Percentiles rank a stretch among this genome's conserved stretches.
Evolutionary conservation across 2,113 vertebrate genomes (phyloP).

Genomic region (Gavialis gangeticus): DNA sequence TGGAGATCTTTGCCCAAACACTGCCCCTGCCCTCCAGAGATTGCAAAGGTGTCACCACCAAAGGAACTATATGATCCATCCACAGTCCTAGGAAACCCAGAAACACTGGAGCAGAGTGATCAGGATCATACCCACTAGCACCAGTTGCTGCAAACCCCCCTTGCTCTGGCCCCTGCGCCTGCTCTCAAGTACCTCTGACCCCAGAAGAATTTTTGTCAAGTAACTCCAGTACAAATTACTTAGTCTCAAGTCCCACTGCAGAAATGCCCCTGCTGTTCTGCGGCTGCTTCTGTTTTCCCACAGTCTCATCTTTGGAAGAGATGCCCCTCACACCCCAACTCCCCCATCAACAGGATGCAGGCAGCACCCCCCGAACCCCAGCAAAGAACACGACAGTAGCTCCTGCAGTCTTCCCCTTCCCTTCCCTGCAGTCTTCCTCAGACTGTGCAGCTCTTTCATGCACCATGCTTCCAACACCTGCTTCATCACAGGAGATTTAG

Average conservation of each 20-base stretch:
- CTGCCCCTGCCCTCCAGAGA: not conserved
- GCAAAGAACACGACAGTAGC: not conserved
- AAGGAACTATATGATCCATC: not conserved
- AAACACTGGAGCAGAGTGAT: not conserved
- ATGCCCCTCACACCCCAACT: not conserved
- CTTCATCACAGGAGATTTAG: not conserved
- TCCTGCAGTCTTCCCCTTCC: not conserved
- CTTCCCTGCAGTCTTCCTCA: not conserved
- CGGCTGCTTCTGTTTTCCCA: not conserved
- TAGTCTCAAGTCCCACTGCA: not conserved
- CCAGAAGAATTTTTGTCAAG: not conserved
- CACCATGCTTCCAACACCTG: not conserved
- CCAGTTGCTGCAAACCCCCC: not conserved
- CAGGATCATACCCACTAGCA: not conserved
- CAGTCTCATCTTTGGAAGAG: accelerated
- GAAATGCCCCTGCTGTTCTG: not conserved
- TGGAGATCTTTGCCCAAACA: not conserved
- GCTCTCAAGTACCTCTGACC: not conserved
- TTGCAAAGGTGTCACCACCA: not conserved
- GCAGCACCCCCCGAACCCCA: not conserved
- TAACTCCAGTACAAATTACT: not conserved
- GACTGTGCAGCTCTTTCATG: not conserved
- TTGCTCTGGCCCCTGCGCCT: not conserved
- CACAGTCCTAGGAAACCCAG: not conserved
- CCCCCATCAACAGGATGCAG: not conserved